Base-by-base conservation (phyloP, 2,113 vertebrate species). In the Anolis sagrei region DNA sequence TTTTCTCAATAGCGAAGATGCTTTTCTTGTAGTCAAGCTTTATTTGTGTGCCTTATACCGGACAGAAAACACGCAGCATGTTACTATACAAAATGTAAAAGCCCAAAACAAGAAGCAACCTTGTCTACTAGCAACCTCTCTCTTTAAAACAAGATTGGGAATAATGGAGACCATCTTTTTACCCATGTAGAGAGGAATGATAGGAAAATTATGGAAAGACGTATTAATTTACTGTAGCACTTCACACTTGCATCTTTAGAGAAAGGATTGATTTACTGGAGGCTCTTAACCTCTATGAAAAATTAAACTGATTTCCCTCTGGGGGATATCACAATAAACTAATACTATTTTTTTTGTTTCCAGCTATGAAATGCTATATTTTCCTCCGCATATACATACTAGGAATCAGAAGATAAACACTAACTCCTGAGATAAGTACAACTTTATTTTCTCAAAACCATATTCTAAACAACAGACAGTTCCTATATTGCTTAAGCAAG, bases 21-120 rank as follows among this genome's bases (percentile, higher is more conserved):
- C 80, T 70, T 61, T 81, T 81, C 86, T 88, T 11, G 64, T 21
- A 92, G 84, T 54, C 61, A 92, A 44, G 72, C 77, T 4, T 84
- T 72, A 82, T 85, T 89, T 93, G 69, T 84, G 70, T 86, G 89
- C 75, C 82, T 93, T 93, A 88, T 93, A 90, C 74, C 91, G 93
- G 88, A 95, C 92, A 87, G 39, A 44, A 44, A 44, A 81, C 84
- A 90, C 78, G 74, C 7, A 54, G 86, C 79, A 84, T 87, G 86
- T 83, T 87, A 74, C 27, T 70, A 83, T 54, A 79, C 3, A 72
- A 58, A 66, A 62, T 25, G 79, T 83, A 83, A 82, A 25, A 49
- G 85, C 70, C 58, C 49, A 72, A 1, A 90, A 72, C n/a, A 86
- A 90, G 32, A 80, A 62, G 49, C 68, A 84, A 58, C 29, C 32